Percentiles rank a stretch among this genome's conserved stretches.
phyloP scores from a whole-genome alignment of 2,797 vertebrate species.

The Chloroceryle inda region DNA sequence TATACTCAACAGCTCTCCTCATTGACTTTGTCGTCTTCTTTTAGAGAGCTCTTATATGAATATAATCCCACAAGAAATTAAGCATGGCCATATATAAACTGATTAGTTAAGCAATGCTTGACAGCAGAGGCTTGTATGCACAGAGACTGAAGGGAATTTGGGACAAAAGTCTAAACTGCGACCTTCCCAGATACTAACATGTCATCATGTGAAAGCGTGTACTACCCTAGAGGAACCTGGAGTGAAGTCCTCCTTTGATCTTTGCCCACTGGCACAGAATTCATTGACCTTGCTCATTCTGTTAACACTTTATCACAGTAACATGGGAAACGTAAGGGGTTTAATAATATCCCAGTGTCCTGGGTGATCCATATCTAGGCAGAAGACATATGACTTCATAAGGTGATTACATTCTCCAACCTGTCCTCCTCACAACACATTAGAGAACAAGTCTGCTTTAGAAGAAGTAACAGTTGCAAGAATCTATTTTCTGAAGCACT shows the following conservation, averaged over 20 bases:
- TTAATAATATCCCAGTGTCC: not conserved
- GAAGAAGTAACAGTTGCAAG: not conserved
- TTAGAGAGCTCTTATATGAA: not conserved
- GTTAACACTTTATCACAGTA: not conserved
- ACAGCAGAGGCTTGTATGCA: conserved; percentile 8
- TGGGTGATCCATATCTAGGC: not conserved
- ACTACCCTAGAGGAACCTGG: not conserved
- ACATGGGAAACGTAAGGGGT: not conserved
- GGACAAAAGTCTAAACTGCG: not conserved
- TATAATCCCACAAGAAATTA: conserved; percentile 59
- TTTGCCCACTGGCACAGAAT: not conserved
- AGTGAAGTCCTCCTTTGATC: not conserved
- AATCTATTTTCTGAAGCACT: not conserved
- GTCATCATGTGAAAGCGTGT: not conserved
- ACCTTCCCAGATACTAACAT: conserved; percentile 4
- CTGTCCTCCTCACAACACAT: fast-evolving
- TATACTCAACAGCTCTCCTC: not conserved
- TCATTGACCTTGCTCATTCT: not conserved
- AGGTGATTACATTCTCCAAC: not conserved
- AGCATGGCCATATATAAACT: not conserved
- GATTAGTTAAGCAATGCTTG: conserved; percentile 13
- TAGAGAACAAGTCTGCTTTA: not conserved
- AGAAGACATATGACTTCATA: not conserved
- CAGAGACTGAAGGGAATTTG: not conserved
- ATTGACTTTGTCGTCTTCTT: not conserved